Conservation (phyloP, 2,888 invertebrate species). For the Deilephila elpenor region DNA sequence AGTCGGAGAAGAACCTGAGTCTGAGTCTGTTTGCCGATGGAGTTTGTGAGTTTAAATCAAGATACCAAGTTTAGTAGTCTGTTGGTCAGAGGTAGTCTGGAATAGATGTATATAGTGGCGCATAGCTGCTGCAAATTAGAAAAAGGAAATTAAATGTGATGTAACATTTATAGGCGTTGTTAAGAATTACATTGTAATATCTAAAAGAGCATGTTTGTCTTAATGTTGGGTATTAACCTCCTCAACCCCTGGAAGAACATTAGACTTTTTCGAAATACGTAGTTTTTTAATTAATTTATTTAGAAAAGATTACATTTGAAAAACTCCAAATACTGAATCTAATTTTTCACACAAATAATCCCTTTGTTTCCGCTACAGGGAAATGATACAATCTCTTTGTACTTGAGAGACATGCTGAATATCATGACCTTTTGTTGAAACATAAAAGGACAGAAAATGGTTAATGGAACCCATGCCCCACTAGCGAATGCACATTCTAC, state of each 20-base stretch:
- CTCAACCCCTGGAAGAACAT: too few relatives aligned
- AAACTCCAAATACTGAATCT: too few relatives aligned
- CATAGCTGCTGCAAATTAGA: not conserved
- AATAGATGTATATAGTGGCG: not conserved
- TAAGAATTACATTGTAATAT: too few relatives aligned
- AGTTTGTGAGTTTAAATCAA: not conserved
- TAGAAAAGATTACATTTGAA: too few relatives aligned
- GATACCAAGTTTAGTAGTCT: not conserved
- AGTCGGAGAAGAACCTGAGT: not conserved
- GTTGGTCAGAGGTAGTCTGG: not conserved
- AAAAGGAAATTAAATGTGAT: too few relatives aligned
- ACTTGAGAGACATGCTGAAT: not conserved
- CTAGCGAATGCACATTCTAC: conserved; percentile 26
- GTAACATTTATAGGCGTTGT: too few relatives aligned
- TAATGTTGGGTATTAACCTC: too few relatives aligned
- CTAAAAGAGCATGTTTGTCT: too few relatives aligned
- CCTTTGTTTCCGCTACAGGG: too few relatives aligned
- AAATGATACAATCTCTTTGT: not conserved
- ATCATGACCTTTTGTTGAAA: not conserved
- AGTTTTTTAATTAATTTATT: too few relatives aligned
- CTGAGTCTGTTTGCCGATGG: not conserved
- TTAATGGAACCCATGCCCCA: conserved; percentile 21
- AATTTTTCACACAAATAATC: too few relatives aligned
- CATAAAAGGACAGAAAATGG: not conserved
- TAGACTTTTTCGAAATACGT: too few relatives aligned